phyloP scores from a whole-genome alignment of 2,797 vertebrate genomes.

The Choloepus didactylus region DNA sequence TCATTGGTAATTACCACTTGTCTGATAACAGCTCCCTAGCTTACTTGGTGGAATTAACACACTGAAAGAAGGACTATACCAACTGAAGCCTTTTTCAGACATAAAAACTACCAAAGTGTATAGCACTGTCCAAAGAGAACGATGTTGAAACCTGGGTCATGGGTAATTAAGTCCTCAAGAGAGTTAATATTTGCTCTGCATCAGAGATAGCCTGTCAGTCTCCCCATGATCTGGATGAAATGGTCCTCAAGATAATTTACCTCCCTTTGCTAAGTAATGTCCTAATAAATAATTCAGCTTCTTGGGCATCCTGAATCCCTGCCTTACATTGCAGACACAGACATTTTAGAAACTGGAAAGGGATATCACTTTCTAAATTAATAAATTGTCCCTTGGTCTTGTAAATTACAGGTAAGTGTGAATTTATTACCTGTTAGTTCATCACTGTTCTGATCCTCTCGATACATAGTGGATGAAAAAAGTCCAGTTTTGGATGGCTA shows the following conservation, averaged over 20 bases:
- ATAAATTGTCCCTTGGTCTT: slow-evolving; percentile 32
- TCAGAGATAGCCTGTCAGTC: neutral
- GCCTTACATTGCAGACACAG: slow-evolving; percentile 48
- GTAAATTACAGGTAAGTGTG: neutral
- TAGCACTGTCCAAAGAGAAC: slow-evolving; percentile 5
- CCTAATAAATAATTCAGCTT: slow-evolving; percentile 77
- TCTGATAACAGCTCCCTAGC: slow-evolving; percentile 16
- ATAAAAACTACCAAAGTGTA: neutral
- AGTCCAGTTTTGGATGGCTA: neutral
- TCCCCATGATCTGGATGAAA: slow-evolving; percentile 40
- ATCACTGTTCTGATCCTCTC: slow-evolving; percentile 5
- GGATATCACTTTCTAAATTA: slow-evolving; percentile 65
- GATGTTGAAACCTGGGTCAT: neutral
- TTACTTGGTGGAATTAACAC: slow-evolving; percentile 49
- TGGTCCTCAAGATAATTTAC: slow-evolving; percentile 67
- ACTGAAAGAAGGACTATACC: neutral
- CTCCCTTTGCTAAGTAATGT: slow-evolving; percentile 72
- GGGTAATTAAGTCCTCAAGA: slow-evolving; percentile 41
- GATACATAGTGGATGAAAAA: neutral
- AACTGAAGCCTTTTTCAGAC: slow-evolving; percentile 1
- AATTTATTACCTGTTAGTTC: slow-evolving; percentile 47
- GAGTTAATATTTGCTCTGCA: slow-evolving; percentile 26
- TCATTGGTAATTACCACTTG: slow-evolving; percentile 41
- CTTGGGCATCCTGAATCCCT: slow-evolving; percentile 53
- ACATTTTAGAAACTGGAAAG: slow-evolving; percentile 54